Base-by-base conservation (phyloP, 1,140 invertebrate genomes). In the Ctenoplectra terminalis region DNA sequence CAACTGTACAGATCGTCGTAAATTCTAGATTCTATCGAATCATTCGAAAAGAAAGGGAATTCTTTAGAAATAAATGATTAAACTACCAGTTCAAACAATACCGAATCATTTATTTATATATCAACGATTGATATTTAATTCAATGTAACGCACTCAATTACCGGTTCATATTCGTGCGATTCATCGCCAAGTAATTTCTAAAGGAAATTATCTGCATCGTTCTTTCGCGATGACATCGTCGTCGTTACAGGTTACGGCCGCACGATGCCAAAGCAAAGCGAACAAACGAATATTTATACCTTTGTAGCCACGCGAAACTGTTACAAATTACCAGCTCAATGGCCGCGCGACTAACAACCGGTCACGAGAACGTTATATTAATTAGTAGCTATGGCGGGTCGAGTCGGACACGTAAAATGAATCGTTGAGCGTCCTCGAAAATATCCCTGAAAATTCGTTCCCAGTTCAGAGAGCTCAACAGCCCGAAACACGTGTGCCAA, bases 351-450 rank as follows among this genome's bases (percentile, higher is more conserved):
- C 58, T 56, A 56, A 58, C 61, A 46, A 46, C 48, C 50, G 23
- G 23, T 37, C 66, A 31, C 31, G n/a, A 64, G 26, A 81, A 84
- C 64, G 83, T 61, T 64, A 86, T 75, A 85, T 78, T 85, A 86
- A 85, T 86, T 86, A 84, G 71, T 56, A 79, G 72, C 9, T 71
- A 46, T 43, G 40, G 11, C 26, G 34, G 17, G n/a, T 64, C 43
- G 82, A 81, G 46, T 34, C 34, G 58, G 29, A 67, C 66, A n/a
- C 64, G 50, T 61, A 56, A 81, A 85, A 85, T 69, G 71, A 81
- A 85, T 84, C 64, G 71, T 67, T 29, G 73, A 66, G 66, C 37
- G 61, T 54, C 56, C 84, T 86, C 78, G 67, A 85, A 86, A 86
- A 86, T 82, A 85, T 76, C 46, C 72, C 40, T 69, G 82, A 85